Percentiles rank a stretch among this genome's conserved stretches.
Evolutionary conservation across 2,113 vertebrate genomes (phyloP).

Genomic region (Isurus oxyrinchus): DNA sequence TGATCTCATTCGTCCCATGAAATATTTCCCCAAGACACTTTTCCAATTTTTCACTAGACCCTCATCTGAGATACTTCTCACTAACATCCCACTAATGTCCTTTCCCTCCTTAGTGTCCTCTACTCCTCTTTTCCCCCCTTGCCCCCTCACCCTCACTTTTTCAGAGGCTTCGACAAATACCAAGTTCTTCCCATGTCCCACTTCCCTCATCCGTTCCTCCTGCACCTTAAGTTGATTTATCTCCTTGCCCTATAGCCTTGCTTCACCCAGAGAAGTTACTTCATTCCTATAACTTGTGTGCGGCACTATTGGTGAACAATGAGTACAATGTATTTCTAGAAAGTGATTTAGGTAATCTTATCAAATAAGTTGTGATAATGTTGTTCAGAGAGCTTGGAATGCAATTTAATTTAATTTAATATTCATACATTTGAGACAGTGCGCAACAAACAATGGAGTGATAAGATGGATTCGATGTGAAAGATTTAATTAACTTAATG

Average conservation of each 20-base stretch:
- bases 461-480: not conserved
- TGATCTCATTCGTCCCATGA: too few species aligned
- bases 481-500: not conserved
- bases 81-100: too few species aligned
- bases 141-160: not conserved
- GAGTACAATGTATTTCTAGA: not conserved
- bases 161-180: not conserved
- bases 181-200: not conserved
- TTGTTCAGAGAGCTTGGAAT: not conserved
- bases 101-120: not conserved
- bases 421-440: not conserved
- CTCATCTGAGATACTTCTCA: not conserved
- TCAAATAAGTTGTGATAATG: not conserved
- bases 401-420: not conserved
- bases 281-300: not conserved
- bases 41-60: too few species aligned
- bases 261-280: not conserved
- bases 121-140: not conserved
- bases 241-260: too few species aligned
- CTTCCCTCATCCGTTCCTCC: not conserved
- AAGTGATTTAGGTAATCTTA: not conserved
- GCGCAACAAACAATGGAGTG: not conserved
- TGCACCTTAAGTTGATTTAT: not conserved
- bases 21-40: too few species aligned
- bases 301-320: not conserved